Evolutionary conservation across 2,888 invertebrate genomes (phyloP), one percentile per base, ranked within the genome.

Genomic region (Hemicrepidius hirtus): DNA sequence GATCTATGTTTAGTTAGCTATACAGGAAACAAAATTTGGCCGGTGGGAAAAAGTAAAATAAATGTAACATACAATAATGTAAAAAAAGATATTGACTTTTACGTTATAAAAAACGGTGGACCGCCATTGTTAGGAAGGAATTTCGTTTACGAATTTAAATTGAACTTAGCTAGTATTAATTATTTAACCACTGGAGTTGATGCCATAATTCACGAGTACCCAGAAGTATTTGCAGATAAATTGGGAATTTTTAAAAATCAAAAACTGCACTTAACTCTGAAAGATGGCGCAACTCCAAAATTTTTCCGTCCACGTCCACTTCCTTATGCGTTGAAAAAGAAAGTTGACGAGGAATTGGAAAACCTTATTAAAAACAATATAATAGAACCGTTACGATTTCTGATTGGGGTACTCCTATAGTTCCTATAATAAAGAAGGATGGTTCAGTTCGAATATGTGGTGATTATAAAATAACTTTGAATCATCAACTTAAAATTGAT

Each of bases 331-430:
- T n/a, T n/a, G n/a, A n/a, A n/a, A 7, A 35, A 35, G 35, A 35
- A 10, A 77, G 21, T 82, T 80, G 81, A 81, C 44, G 7, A 3
- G n/a, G 44, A 13, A 18, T 44, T 3, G 44, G 44, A n/a, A 13
- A 80, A 81, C 12, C 83, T 84, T 0, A 75, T 84, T 1, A 83
- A n/a, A n/a, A n/a, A n/a, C n/a, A n/a, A n/a, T n/a, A n/a, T n/a
- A n/a, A n/a, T n/a, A n/a, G n/a, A n/a, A n/a, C n/a, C n/a, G n/a
- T n/a, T n/a, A n/a, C n/a, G n/a, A n/a, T n/a, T n/a, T n/a, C n/a
- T n/a, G n/a, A n/a, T n/a, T 84, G 3, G n/a, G n/a, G n/a, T n/a
- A n/a, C n/a, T n/a, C n/a, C n/a, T n/a, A n/a, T n/a, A n/a, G n/a
- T n/a, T n/a, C 81, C 82, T 0, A 78, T 84, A 0, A 67, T 80